Conservation (phyloP, 2,888 invertebrate genomes). For the Diaprepes abbreviatus region DNA sequence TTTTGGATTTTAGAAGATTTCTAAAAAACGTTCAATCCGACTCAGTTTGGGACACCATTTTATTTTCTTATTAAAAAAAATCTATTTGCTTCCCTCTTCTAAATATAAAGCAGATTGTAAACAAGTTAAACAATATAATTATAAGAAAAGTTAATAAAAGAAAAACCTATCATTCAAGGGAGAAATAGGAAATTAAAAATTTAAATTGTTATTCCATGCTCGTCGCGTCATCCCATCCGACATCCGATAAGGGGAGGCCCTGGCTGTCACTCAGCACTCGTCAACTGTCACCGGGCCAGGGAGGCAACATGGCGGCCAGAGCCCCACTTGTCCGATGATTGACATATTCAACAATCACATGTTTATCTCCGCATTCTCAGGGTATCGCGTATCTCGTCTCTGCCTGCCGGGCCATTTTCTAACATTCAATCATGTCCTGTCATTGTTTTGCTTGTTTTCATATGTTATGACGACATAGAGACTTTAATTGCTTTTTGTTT, state of each 20-base stretch:
- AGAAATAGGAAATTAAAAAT: slow-evolving; percentile 18
- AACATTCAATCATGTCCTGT: slow-evolving; percentile 56
- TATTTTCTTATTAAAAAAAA: too few species aligned
- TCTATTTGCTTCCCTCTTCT: too few species aligned
- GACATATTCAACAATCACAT: slow-evolving; percentile 65
- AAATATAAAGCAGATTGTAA: too few species aligned
- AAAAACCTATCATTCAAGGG: not conserved
- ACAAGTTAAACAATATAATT: too few species aligned
- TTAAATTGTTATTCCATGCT: slow-evolving; percentile 13
- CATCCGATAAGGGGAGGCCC: slow-evolving; percentile 62
- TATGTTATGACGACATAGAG: slow-evolving; percentile 13
- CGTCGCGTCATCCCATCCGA: slow-evolving; percentile 9
- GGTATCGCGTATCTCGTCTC: slow-evolving; percentile 58
- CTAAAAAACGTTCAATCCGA: too few species aligned
- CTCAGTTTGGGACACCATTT: too few species aligned
- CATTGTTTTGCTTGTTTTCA: slow-evolving; percentile 43
- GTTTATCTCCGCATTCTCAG: slow-evolving; percentile 62
- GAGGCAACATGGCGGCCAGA: slow-evolving; percentile 62
- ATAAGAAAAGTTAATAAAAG: too few species aligned
- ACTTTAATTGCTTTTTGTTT: slow-evolving; percentile 28
- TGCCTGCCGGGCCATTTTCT: slow-evolving; percentile 52
- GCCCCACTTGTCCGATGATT: slow-evolving; percentile 64
- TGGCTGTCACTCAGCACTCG: slow-evolving; percentile 62
- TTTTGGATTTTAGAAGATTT: too few species aligned
- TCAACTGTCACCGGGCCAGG: slow-evolving; percentile 58